phyloP scores from a whole-genome alignment of 2,113 vertebrate species.

The Charadrius vociferus region DNA sequence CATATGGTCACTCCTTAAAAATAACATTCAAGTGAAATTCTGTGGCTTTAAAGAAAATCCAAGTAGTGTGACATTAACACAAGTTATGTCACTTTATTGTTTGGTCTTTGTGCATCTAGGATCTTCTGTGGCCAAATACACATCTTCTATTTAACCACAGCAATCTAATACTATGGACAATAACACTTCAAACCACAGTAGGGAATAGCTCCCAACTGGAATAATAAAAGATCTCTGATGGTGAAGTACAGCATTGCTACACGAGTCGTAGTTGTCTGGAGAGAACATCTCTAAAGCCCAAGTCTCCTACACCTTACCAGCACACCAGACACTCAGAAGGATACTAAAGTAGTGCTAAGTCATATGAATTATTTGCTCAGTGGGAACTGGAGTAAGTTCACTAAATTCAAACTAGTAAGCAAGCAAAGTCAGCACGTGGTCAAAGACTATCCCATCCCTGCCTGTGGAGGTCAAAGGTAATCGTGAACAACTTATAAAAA shows the following conservation, averaged over 20 bases:
- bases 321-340: neutral
- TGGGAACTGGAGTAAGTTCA: neutral
- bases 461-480: neutral
- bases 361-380: neutral
- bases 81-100: neutral
- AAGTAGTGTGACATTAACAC: accelerated
- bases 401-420: neutral
- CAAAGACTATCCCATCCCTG: neutral
- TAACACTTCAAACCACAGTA: neutral
- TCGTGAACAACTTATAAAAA: neutral
- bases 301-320: neutral
- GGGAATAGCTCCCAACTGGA: neutral
- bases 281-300: neutral
- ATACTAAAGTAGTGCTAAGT: neutral
- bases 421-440: neutral
- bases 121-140: neutral
- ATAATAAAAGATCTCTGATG: neutral
- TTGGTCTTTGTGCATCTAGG: neutral
- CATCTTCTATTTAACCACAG: accelerated
- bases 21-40: neutral
- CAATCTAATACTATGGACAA: neutral
- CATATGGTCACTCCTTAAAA: neutral
- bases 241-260: neutral
- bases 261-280: accelerated
- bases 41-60: neutral